Base-by-base conservation (phyloP, 92 coral and sea anemone genomes). In the Phenganax subtilis region DNA sequence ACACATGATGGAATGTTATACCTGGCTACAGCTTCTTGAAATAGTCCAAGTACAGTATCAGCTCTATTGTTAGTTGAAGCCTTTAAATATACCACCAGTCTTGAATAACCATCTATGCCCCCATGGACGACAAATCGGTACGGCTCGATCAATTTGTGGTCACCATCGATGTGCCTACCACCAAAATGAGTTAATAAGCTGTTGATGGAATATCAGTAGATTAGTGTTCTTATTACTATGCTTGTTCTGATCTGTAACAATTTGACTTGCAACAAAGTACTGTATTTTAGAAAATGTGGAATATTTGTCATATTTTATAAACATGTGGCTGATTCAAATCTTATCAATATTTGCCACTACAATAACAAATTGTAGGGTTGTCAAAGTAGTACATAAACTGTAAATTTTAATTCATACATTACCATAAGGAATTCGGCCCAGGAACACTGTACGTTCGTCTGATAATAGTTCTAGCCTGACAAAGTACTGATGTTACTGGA, bases 361-460 rank as follows among this genome's bases (percentile, higher is more conserved):
- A 20, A 20, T 20, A 20, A 20, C 25, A 20, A 20, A 20, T 20
- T 20, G 25, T 20, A 20, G 25, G 25, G 25, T 20, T 20, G 25
- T 20, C 25, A 20, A 20, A 20, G 25, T 20, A 20, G 25, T 20
- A 20, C 25, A 20, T 20, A 20, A 20, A 20, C 25, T 20, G 25
- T 20, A 20, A 20, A 20, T 20, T 20, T 20, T 20, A 20, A 20
- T 20, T 20, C 25, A 20, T 20, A 20, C 25, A 20, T 10, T 31
- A 69, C 87, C 87, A 85, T 47, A 85, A 60, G 3, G 87, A 54
- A 78, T 85, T 85, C 10, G 87, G 87, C 31, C 84, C 28, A 37
- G 87, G 84, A 9, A 80, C 85, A 28, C 55, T 6, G 57, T 85
- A 85, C 11, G 80, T 71, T 17, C 88, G 16, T 8, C 81, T 67